Evolutionary conservation across 2,797 vertebrate species (phyloP).

Genomic region (Tadarida brasiliensis): DNA sequence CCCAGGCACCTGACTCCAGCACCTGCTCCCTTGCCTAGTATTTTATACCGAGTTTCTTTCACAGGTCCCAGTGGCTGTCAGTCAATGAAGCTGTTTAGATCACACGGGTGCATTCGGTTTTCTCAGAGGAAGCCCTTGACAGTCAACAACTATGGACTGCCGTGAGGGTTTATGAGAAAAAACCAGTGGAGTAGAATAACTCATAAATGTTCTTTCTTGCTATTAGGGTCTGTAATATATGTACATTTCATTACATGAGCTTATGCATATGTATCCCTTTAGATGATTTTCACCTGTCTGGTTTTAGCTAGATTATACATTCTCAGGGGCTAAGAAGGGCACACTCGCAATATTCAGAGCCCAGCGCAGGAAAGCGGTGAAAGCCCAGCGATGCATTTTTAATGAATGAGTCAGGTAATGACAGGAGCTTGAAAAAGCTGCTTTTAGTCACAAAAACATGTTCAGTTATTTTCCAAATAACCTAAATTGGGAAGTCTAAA

Average conservation of each 20-base stretch:
- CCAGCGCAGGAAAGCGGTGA: not conserved
- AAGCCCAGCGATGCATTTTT: not conserved
- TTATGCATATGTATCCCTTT: constrained; percentile 67
- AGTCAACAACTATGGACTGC: not conserved
- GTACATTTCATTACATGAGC: constrained; percentile 57
- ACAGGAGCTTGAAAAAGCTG: not conserved
- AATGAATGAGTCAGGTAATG: constrained; percentile 52
- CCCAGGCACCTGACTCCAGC: not conserved
- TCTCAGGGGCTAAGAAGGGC: not conserved
- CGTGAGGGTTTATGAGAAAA: not conserved
- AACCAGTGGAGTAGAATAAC: constrained; percentile 43
- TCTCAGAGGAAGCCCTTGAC: constrained; percentile 44
- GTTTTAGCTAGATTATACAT: constrained; percentile 42
- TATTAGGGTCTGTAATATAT: constrained; percentile 61
- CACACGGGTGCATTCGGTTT: not conserved
- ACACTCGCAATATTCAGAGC: not conserved
- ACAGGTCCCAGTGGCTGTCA: not conserved
- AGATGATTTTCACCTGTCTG: constrained; percentile 54
- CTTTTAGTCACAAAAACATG: constrained; percentile 56
- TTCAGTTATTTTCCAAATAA: constrained; percentile 62
- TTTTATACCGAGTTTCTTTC: not conserved
- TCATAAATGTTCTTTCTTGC: constrained; percentile 29
- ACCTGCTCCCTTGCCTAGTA: too few species aligned
- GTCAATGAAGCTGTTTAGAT: not conserved
- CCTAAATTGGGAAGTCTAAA: constrained; percentile 7